Evolutionary conservation across 1,140 invertebrate species (phyloP), one percentile per base, ranked within the genome.

Genomic region (Oscheius sp.): DNA sequence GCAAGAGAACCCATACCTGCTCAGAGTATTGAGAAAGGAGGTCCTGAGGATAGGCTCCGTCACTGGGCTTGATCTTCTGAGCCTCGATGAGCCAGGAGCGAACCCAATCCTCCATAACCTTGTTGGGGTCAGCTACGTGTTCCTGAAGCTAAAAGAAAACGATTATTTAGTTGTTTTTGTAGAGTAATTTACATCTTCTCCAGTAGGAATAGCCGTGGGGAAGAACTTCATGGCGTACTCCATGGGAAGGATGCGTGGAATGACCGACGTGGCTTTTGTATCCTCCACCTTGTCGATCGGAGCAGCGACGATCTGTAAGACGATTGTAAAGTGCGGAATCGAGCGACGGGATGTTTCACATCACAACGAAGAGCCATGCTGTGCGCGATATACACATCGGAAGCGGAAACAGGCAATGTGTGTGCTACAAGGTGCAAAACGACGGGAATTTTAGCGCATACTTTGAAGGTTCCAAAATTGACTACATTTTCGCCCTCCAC

Each of bases 191-290:
- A 55, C 49, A 55, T 55, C 49, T 23, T 42, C 38, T 42, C 10
- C 49, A 26, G 15, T 26, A 26, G 38, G 38, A 55, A 13, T 55
- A 26, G 15, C 4, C 15, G 7, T 55, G 49, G 49, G 49, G 49
- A 55, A 55, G 49, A 55, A 55, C 49, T 23, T 7, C 49, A 55
- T 55, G 7, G 49, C 49, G 49, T 55, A 55, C 49, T 55, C 49
- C 49, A 55, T 55, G 23, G 49, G 49, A 20, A 55, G 4, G 7
- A 23, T 23, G 15, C 49, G 49, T 4, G 49, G 49, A 23, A 23
- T 55, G 7, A 55, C n/a, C 38, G 38, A 10, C 15, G 4, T 4
- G 49, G 15, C 49, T 4, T 15, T 20, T 20, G 49, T 23, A 42
- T 26, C 49, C 7, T 55, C 49, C 49, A 15, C 49, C 28, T 13